Evolutionary conservation across 2,888 invertebrate genomes (phyloP).

Genomic region (Eupithecia insigniata): DNA sequence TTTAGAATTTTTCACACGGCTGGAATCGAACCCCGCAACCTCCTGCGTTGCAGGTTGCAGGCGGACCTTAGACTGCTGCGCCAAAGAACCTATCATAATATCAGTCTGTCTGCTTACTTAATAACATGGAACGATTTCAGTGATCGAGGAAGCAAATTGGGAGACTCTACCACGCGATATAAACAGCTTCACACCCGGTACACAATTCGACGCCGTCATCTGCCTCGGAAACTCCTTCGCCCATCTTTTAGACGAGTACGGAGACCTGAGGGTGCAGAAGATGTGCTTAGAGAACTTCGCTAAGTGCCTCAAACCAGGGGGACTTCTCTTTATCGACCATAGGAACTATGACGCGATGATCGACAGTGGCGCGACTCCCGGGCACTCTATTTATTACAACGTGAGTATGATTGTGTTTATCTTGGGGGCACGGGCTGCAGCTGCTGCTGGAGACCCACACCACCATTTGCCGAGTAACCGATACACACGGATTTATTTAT

Average conservation of each 20-base stretch:
- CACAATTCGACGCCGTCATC: slow-evolving; percentile 93
- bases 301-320: slow-evolving; percentile 92
- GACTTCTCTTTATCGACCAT: slow-evolving; percentile 93
- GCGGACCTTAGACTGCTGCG: too few relatives aligned
- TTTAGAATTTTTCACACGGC: too few relatives aligned
- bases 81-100: too few relatives aligned
- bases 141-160: slow-evolving; percentile 97
- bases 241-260: slow-evolving; percentile 91
- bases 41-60: too few relatives aligned
- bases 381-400: slow-evolving; percentile 94
- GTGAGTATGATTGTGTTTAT: too few relatives aligned
- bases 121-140: slow-evolving; percentile 69
- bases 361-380: slow-evolving; percentile 90
- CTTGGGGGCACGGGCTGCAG: too few relatives aligned
- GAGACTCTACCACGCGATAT: slow-evolving; percentile 91
- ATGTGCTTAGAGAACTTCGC: slow-evolving; percentile 92
- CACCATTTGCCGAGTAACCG: too few relatives aligned
- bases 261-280: slow-evolving; percentile 91
- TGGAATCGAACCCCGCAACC: too few relatives aligned
- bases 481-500: too few relatives aligned
- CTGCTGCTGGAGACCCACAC: too few relatives aligned
- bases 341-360: slow-evolving; percentile 94
- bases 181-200: slow-evolving; percentile 82
- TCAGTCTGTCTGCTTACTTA: neutral
- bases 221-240: slow-evolving; percentile 96